phyloP scores from a whole-genome alignment of 1,140 invertebrate genomes.

The Pristionchus pacificus region DNA sequence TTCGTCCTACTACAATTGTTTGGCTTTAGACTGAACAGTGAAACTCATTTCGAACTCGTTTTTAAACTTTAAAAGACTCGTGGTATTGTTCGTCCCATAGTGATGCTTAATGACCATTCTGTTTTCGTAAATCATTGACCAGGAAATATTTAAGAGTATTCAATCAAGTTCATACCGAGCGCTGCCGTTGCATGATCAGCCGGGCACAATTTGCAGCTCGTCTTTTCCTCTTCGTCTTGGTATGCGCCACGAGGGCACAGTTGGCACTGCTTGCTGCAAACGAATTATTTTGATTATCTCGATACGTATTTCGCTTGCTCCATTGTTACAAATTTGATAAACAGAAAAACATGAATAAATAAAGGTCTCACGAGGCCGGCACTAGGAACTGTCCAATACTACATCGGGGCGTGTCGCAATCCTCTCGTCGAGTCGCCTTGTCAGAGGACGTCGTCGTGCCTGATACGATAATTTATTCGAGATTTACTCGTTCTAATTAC shows the following conservation, averaged over 20 bases:
- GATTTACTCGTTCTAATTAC: background rate
- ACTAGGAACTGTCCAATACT: slow-evolving; percentile 75
- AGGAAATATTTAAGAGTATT: no score
- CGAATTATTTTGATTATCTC: slow-evolving; percentile 14
- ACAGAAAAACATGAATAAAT: no score
- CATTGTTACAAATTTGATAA: no score
- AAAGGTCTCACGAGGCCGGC: slow-evolving; percentile 63
- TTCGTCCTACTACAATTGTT: no score
- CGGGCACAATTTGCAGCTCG: slow-evolving; percentile 79
- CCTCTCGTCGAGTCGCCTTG: slow-evolving; percentile 76
- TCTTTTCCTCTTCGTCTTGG: slow-evolving; percentile 83
- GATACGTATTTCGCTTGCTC: background rate
- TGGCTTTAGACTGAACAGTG: no score
- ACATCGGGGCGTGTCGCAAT: slow-evolving; percentile 75
- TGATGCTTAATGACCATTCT: background rate
- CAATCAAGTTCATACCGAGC: slow-evolving; percentile 60
- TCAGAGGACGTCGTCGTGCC: slow-evolving; percentile 75
- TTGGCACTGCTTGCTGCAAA: slow-evolving; percentile 71
- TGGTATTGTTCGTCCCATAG: slow-evolving; percentile 40
- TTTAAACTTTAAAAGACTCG: background rate
- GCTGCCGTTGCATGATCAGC: slow-evolving; percentile 84
- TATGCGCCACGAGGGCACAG: slow-evolving; percentile 86
- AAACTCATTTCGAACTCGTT: no score
- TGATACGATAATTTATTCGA: background rate
- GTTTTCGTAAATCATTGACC: no score